phyloP scores from a whole-genome alignment of 2,113 vertebrate species.

The Camarhynchus parvulus region DNA sequence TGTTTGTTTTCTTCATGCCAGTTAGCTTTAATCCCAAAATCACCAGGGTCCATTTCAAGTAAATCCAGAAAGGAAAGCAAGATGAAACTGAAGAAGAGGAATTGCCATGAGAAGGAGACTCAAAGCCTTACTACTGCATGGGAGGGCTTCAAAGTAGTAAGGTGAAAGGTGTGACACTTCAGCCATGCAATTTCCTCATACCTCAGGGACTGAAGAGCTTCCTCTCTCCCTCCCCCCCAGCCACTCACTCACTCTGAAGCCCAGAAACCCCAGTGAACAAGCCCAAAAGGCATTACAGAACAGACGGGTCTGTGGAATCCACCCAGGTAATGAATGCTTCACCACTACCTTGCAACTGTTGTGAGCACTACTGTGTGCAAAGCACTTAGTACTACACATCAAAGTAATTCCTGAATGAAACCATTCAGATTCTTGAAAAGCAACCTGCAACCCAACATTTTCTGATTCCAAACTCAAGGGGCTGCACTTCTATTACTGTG shows the following conservation, averaged over 20 bases:
- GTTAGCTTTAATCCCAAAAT: constrained; percentile 20
- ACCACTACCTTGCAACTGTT: accelerated
- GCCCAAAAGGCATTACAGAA: background rate
- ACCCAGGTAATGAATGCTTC: background rate
- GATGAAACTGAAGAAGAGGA: constrained; percentile 24
- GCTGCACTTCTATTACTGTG: background rate
- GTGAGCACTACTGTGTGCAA: background rate
- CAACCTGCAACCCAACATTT: background rate
- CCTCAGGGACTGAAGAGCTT: background rate
- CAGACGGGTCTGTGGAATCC: background rate
- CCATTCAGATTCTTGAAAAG: background rate
- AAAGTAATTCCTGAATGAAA: background rate
- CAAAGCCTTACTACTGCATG: background rate
- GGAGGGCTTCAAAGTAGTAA: background rate
- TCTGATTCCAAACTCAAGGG: background rate
- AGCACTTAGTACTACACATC: background rate
- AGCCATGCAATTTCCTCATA: background rate
- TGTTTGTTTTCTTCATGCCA: constrained; percentile 36
- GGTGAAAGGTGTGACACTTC: background rate
- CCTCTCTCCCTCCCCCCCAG: background rate
- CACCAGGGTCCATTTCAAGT: constrained; percentile 7
- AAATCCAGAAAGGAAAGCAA: background rate
- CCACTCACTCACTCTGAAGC: background rate
- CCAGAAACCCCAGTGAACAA: background rate
- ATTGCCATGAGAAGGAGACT: background rate